phyloP scores from a whole-genome alignment of 2,797 vertebrate genomes.

The Malurus splendens region DNA sequence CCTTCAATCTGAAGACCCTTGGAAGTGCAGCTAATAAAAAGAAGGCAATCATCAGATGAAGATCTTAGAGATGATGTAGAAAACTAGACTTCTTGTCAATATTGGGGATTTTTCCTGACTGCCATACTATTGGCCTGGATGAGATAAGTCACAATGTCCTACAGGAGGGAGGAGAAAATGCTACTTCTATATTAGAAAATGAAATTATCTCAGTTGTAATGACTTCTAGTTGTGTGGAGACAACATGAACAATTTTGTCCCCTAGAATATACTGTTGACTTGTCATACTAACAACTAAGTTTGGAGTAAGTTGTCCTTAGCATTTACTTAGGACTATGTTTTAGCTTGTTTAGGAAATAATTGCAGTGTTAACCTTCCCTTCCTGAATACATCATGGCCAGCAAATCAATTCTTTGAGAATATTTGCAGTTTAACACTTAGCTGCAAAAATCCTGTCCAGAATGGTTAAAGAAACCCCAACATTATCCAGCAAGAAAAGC shows the following conservation, averaged over 20 bases:
- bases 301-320: background rate
- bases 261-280: background rate
- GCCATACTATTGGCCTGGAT: background rate
- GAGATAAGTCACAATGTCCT: background rate
- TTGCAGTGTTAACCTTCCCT: background rate
- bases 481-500: constrained; percentile 56
- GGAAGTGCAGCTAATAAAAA: background rate
- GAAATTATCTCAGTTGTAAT: background rate
- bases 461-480: constrained; percentile 28
- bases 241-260: background rate
- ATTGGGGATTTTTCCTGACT: background rate
- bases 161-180: background rate
- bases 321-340: background rate
- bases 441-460: constrained; percentile 11
- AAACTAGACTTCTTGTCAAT: background rate
- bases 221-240: background rate
- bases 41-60: background rate
- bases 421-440: constrained; percentile 7
- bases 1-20: background rate
- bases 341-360: background rate
- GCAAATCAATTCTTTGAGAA: background rate
- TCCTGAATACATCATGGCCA: background rate
- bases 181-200: background rate
- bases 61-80: background rate
- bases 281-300: background rate